A percentile compares a stretch with the other conserved stretches of the same genome.
phyloP scores from a whole-genome alignment of 2,888 invertebrate genomes.

The Andrena praecox region DNA sequence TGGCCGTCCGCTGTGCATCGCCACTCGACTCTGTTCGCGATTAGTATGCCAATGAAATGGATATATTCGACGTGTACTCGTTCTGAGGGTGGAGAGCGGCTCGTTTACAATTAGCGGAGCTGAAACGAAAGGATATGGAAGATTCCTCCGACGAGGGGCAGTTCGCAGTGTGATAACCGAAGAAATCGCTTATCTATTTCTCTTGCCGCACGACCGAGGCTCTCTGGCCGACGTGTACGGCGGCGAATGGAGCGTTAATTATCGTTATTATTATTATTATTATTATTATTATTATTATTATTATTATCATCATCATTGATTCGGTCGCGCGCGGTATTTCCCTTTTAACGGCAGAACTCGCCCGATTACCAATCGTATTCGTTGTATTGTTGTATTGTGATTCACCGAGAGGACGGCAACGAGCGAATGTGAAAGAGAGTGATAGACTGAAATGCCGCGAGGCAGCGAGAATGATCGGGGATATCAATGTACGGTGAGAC shows the following conservation, averaged over 20 bases:
- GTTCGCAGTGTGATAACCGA: slow-evolving; percentile 67
- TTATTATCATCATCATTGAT: slow-evolving; percentile 22
- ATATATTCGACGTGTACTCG: slow-evolving; percentile 22
- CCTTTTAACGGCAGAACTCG: slow-evolving; percentile 36
- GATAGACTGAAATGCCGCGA: slow-evolving; percentile 34
- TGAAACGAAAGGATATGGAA: not conserved
- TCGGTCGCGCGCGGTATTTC: slow-evolving; percentile 24
- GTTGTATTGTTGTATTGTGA: slow-evolving; percentile 62
- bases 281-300: slow-evolving; percentile 21
- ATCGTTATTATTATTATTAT: not conserved
- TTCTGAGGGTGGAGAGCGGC: slow-evolving; percentile 9
- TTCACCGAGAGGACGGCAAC: slow-evolving; percentile 59
- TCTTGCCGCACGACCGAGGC: slow-evolving; percentile 13
- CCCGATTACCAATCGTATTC: slow-evolving; percentile 55
- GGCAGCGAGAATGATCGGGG: slow-evolving; percentile 54
- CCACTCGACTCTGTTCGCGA: not conserved
- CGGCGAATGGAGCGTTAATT: slow-evolving; percentile 11
- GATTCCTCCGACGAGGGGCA: slow-evolving; percentile 65
- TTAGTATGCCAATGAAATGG: not conserved
- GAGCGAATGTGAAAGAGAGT: slow-evolving; percentile 39
- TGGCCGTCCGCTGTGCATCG: not conserved
- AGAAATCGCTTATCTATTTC: slow-evolving; percentile 31
- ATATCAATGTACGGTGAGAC: slow-evolving; percentile 25
- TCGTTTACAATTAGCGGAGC: not conserved
- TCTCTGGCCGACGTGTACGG: slow-evolving; percentile 26